phyloP scores from a whole-genome alignment of 2,113 vertebrate genomes.

The Stegastes partitus region DNA sequence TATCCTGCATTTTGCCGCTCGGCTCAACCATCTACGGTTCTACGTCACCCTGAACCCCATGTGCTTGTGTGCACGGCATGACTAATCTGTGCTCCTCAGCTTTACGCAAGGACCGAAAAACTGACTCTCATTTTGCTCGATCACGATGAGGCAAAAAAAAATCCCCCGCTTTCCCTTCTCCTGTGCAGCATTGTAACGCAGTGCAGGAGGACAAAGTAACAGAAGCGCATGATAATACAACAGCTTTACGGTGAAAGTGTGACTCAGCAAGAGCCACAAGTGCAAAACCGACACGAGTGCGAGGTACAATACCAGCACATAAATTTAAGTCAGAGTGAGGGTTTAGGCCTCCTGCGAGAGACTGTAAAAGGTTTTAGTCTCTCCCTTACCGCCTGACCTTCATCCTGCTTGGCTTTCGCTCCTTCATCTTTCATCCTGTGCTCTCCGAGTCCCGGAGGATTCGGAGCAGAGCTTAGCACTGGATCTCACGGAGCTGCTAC shows the following conservation, averaged over 20 bases:
- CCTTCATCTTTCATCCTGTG: slow-evolving; percentile 53
- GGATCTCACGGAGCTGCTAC: slow-evolving; percentile 5
- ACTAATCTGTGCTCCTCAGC: not conserved
- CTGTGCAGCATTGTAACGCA: not conserved
- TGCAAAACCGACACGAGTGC: not conserved
- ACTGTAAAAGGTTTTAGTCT: slow-evolving; percentile 39
- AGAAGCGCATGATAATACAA: not conserved
- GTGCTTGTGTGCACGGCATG: slow-evolving; percentile 14
- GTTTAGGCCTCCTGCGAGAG: slow-evolving; percentile 37
- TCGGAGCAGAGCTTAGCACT: slow-evolving; percentile 26
- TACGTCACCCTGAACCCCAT: slow-evolving; percentile 6
- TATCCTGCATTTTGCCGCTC: not conserved
- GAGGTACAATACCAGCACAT: not conserved
- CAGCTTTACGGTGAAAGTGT: not conserved
- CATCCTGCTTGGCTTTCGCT: slow-evolving; percentile 33
- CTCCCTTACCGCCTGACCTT: slow-evolving; percentile 57
- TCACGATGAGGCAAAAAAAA: slow-evolving; percentile 18
- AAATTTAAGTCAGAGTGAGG: slow-evolving; percentile 20
- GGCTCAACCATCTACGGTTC: not conserved
- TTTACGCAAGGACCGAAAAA: not conserved
- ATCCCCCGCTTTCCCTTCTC: not conserved
- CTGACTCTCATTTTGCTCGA: slow-evolving; percentile 10
- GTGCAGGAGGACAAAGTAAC: not conserved
- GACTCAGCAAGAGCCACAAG: slow-evolving; percentile 5
- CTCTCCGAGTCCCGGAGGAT: slow-evolving; percentile 36